Conservation (phyloP, 2,888 invertebrate genomes). For the Dysmachus trigonus region DNA sequence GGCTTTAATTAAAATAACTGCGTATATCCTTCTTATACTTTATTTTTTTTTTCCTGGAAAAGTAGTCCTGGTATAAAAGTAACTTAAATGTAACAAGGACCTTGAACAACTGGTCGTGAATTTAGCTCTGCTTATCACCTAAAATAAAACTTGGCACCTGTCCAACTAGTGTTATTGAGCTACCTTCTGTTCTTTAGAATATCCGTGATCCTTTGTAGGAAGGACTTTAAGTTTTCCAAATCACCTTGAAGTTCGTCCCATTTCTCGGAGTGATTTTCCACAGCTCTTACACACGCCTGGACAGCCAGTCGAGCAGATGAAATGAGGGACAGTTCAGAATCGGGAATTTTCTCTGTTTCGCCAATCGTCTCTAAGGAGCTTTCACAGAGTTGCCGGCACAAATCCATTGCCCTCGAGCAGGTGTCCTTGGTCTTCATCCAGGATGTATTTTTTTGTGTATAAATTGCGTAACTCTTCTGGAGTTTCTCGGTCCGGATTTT, state of each 20-base stretch:
- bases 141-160: neutral
- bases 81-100: neutral
- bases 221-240: slow-evolving; percentile 60
- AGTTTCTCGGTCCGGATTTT: slow-evolving; percentile 75
- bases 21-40: neutral
- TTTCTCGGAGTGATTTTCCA: slow-evolving; percentile 63
- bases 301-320: slow-evolving; percentile 70
- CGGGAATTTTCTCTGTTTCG: slow-evolving; percentile 61
- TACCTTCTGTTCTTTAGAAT: slow-evolving; percentile 56
- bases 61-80: neutral
- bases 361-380: slow-evolving; percentile 68
- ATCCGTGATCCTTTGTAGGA: slow-evolving; percentile 49
- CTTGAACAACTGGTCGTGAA: neutral
- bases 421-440: slow-evolving; percentile 70
- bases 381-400: slow-evolving; percentile 70
- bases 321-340: slow-evolving; percentile 67
- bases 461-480: slow-evolving; percentile 79
- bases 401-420: slow-evolving; percentile 71
- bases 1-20: neutral
- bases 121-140: neutral
- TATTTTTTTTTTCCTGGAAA: neutral
- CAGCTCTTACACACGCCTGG: slow-evolving; percentile 68
- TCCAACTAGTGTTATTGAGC: neutral
- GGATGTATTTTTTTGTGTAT: slow-evolving; percentile 69
- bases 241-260: slow-evolving; percentile 63